Evolutionary conservation across 2,797 vertebrate species (phyloP), one percentile per base, ranked within the genome.

Genomic region (Enteromius treurensis): DNA sequence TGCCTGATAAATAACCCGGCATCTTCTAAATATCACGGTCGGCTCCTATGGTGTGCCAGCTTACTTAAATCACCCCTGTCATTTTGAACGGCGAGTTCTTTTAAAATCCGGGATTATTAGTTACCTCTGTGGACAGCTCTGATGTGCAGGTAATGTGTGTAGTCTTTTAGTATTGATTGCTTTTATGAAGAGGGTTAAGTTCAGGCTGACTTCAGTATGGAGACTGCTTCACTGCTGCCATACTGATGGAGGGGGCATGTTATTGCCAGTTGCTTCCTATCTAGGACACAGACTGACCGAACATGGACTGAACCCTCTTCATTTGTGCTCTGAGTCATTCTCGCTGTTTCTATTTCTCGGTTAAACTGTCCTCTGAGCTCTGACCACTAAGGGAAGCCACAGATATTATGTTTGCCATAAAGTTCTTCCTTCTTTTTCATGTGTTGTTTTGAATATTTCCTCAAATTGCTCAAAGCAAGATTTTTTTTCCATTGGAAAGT

Each of bases 231-330:
- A 84, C 65, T 81, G 53, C 76, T 75, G 77, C 85, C 68, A 77
- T 80, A 70, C 64, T 86, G 87, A 87, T 62, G 47, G 80, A 85
- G 60, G 75, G 70, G 77, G 67, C 77, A 74, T 53, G 89, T 87
- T 88, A 85, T 80, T 86, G 87, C 85, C 87, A 85, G 88, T 88
- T 87, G 70, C 77, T 90, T 91, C 74, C 71, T 91, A 89, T 91
- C 85, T 89, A 88, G 87, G 91, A 68, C 90, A 78, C 73, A 47
- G 29, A 77, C 60, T 69, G 67, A 88, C 90, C 68, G 64, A 74
- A 89, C 84, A 88, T 55, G 79, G 77, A 47, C 69, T 77, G 84
- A 89, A 86, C 71, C 77, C 19, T 19, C 49, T 80, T 88, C 29
- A 60, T 85, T 82, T 87, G n/a, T 80, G 32, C 71, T 53, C 45